Evolutionary conservation across 2,113 vertebrate species (phyloP), one percentile per base, ranked within the genome.

Genomic region (Etia nguti): DNA sequence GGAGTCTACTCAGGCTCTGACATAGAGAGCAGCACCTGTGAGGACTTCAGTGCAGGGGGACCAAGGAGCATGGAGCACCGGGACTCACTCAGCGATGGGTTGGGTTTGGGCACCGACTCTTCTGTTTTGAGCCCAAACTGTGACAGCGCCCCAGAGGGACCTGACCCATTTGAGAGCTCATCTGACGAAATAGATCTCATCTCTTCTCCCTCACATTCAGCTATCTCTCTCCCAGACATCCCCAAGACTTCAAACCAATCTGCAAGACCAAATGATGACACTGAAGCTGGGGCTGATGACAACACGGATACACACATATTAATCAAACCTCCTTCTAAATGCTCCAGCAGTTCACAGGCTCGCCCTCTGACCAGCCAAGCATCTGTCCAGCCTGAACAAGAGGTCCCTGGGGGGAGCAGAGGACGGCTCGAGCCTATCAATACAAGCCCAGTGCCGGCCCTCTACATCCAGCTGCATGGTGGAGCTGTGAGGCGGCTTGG

Each of bases 381-480:
- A 70, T 56, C 88, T 70, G 55, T 43, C 85, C 43, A 73, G 55
- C 62, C 86, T 7, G 90, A 95, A 79, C 88, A 38, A 7, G 90
- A 92, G 55, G 4, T 84, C 86, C 85, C 90, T 0, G 90, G 48
- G 60, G 89, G 43, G 55, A 55, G 60, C 86, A 77, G 79, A 60
- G 90, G 6, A 16, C 92, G 91, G 88, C 54, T 70, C 0, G 93
- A 92, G 80, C 82, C 90, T 43, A 57, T 88, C 75, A 88, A 31
- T 36, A 62, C 57, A 1, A 86, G 65, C 34, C 92, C 87, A 0
- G 89, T 92, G 34, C 97, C 97, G 20, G 92, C 96, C 65, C 93
- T 98, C 29, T 98, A 97, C 6, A 93, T 98, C 84, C 98, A 98
- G 93, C 96, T 99, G 41, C 98, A 98, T 36, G 98, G 98, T n/a